Conservation (phyloP, 2,888 invertebrate genomes). For the Lasioglossum figueresi region DNA sequence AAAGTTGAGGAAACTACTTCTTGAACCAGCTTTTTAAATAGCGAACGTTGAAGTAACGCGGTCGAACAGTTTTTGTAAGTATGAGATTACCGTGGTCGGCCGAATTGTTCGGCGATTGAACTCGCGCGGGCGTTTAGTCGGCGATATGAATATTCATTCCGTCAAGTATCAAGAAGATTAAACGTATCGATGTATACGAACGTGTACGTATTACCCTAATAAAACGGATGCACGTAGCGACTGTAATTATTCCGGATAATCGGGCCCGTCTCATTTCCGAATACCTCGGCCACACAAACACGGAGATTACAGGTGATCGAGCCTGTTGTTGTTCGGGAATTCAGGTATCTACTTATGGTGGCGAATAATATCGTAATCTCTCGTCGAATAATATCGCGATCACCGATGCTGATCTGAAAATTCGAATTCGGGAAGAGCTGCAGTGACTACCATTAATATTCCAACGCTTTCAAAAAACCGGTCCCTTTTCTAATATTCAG, state of each 20-base stretch:
- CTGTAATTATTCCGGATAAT: constrained; percentile 55
- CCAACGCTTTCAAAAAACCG: too few species aligned
- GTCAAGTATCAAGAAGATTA: constrained; percentile 55
- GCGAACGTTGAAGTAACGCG: too few species aligned
- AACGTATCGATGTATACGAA: constrained; percentile 44
- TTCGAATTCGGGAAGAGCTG: not conserved
- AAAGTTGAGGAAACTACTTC: not conserved
- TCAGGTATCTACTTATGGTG: constrained; percentile 18
- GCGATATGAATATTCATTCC: constrained; percentile 51
- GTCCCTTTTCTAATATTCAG: too few species aligned
- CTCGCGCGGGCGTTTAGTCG: constrained; percentile 3
- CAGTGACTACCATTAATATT: too few species aligned
- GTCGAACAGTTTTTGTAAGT: not conserved
- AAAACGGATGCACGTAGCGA: constrained; percentile 41
- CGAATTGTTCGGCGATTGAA: not conserved
- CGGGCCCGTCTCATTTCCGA: constrained; percentile 48
- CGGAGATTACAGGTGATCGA: constrained; percentile 47
- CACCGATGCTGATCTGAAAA: not conserved
- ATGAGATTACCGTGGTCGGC: not conserved
- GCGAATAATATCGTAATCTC: constrained; percentile 45
- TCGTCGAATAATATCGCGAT: constrained; percentile 42
- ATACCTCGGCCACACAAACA: constrained; percentile 20
- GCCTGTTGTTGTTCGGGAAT: constrained; percentile 25
- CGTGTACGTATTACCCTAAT: constrained; percentile 42
- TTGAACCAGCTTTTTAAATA: not conserved